phyloP scores from a whole-genome alignment of 2,888 invertebrate genomes.

The Octodonta nipae region DNA sequence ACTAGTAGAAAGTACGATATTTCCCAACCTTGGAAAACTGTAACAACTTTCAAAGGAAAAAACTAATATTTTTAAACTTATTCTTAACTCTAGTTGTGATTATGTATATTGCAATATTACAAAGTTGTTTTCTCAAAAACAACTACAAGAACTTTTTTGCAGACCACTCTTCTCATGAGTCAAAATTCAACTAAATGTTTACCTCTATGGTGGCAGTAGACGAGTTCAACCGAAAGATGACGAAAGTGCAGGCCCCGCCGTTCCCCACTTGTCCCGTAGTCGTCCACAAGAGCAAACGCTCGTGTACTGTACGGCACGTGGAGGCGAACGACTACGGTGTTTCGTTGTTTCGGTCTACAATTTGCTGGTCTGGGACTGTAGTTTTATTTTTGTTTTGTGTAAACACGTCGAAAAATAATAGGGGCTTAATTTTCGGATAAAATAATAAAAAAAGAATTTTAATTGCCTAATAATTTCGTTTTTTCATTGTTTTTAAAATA shows the following conservation, averaged over 20 bases:
- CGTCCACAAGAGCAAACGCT: constrained; percentile 12
- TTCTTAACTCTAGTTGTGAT: too few relatives aligned
- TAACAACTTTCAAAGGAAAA: too few relatives aligned
- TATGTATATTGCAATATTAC: too few relatives aligned
- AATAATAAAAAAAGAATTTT: too few relatives aligned
- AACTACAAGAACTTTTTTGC: too few relatives aligned
- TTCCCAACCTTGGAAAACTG: too few relatives aligned
- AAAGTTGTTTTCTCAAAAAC: too few relatives aligned
- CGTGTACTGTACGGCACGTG: constrained; percentile 31
- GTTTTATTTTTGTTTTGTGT: background rate
- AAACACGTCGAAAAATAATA: background rate
- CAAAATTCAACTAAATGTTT: constrained; percentile 36
- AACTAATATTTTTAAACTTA: too few relatives aligned
- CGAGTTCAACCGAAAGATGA: constrained; percentile 11
- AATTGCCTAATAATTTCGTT: too few relatives aligned
- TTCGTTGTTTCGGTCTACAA: constrained; percentile 11
- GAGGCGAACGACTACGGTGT: constrained; percentile 32
- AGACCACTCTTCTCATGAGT: constrained; percentile 25
- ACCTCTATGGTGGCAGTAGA: constrained; percentile 29
- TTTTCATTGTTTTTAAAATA: too few relatives aligned
- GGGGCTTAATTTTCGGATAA: too few relatives aligned
- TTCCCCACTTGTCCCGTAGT: constrained; percentile 16
- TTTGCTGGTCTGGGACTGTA: background rate
- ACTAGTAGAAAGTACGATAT: too few relatives aligned
- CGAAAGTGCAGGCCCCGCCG: constrained; percentile 19